These are phyloP conservation scores for Scaptomyza graminum DNA, from an alignment of 1,140 invertebrate species.

Conservation along the genomic window DNA sequence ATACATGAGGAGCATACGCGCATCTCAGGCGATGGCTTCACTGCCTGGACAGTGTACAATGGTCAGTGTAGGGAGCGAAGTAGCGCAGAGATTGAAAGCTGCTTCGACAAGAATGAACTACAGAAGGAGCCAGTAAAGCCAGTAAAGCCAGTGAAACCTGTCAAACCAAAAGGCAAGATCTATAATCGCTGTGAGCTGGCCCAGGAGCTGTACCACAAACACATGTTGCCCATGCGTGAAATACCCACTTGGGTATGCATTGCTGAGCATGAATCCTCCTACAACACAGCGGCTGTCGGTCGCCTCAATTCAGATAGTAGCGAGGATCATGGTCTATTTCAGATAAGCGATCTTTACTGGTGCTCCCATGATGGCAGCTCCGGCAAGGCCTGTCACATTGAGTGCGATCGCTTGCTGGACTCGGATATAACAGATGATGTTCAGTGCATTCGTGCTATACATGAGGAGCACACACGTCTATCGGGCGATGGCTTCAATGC, in stretches of 20 bases:
- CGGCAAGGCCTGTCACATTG: constrained; percentile 86
- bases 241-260: constrained; percentile 91
- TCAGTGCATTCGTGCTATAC: constrained; percentile 86
- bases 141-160: neutral
- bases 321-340: constrained; percentile 89
- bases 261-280: constrained; percentile 88
- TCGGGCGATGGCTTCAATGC: constrained; percentile 88
- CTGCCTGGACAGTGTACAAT: constrained; percentile 85
- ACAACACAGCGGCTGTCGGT: constrained; percentile 87
- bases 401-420: constrained; percentile 86
- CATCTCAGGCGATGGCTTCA: constrained; percentile 88
- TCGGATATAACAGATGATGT: constrained; percentile 88
- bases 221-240: constrained; percentile 85
- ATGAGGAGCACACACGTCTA: constrained; percentile 86
- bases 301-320: constrained; percentile 85
- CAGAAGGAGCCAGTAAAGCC: neutral
- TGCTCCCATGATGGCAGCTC: constrained; percentile 85
- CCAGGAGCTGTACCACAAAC: constrained; percentile 85
- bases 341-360: constrained; percentile 90
- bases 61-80: constrained; percentile 55
- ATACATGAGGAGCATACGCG: constrained; percentile 87
- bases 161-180: constrained; percentile 84
- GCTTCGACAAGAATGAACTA: constrained; percentile 36
- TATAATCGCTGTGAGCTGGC: constrained; percentile 88
- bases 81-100: constrained; percentile 46